phyloP scores from a whole-genome alignment of 64 coral and sea anemone genomes.

The Actinia equina region DNA sequence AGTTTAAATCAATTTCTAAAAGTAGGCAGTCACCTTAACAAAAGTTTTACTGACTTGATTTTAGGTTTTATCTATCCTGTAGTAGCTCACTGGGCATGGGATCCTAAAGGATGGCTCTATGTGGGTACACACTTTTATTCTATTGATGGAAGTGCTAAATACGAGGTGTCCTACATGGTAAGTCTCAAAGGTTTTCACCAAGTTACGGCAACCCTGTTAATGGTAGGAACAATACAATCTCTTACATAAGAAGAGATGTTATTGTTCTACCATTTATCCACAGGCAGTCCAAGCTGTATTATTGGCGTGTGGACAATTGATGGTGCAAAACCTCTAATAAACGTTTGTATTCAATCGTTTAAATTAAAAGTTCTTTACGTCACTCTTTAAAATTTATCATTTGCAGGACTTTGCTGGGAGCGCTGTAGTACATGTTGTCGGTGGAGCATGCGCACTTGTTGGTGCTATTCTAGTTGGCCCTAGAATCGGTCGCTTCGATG shows the following conservation, averaged over 20 bases:
- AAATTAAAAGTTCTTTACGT: background rate
- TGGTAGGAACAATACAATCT: no score
- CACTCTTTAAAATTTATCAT: background rate
- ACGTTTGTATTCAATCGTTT: no score
- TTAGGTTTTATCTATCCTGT: constrained; percentile 94
- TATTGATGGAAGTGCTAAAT: background rate
- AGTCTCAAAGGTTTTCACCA: no score
- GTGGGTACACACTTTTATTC: background rate
- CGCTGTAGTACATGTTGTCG: constrained; percentile 80
- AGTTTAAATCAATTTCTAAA: no score
- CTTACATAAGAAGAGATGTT: no score
- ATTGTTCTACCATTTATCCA: no score
- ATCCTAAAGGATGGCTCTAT: constrained; percentile 60
- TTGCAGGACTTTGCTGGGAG: constrained; percentile 90
- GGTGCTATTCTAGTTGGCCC: constrained; percentile 72
- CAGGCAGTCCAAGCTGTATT: no score
- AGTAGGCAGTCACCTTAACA: no score
- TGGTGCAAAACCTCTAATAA: no score
- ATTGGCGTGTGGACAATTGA: no score
- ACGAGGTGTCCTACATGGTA: background rate
- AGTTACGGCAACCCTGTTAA: no score
- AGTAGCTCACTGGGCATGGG: constrained; percentile 91
- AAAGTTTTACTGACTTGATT: background rate
- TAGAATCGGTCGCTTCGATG: constrained; percentile 70
- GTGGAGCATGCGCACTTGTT: constrained; percentile 71